Conservation (phyloP, 2,797 vertebrate genomes). For the Darevskia mixta region DNA sequence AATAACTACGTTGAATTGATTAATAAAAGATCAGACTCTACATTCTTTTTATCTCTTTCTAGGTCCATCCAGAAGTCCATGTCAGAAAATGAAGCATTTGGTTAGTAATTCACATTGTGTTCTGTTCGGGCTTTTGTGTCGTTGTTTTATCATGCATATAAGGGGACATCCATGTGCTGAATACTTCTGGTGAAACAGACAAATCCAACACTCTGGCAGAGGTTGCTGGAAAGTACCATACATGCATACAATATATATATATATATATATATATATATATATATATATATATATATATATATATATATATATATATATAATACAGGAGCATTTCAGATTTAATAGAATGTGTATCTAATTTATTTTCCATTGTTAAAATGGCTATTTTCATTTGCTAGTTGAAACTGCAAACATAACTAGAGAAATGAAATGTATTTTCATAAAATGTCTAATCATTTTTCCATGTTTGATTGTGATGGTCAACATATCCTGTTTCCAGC, state of each 20-base stretch:
- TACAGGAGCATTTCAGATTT: background rate
- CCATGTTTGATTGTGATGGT: background rate
- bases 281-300: too few relatives aligned
- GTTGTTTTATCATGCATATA: background rate
- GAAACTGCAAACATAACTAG: background rate
- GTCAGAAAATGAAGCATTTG: constrained; percentile 82
- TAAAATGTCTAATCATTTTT: background rate
- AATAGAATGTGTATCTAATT: background rate
- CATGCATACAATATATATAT: too few relatives aligned
- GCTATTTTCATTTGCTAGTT: background rate
- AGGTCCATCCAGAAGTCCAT: constrained; percentile 81
- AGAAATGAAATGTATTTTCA: background rate
- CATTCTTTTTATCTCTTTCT: constrained; percentile 77
- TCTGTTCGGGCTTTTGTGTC: constrained; percentile 52
- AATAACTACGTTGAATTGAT: constrained; percentile 58
- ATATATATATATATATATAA: too few relatives aligned
- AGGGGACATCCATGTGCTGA: background rate
- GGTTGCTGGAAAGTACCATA: background rate
- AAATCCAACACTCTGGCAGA: background rate
- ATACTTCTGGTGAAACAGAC: background rate
- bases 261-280: too few relatives aligned
- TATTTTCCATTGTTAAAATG: constrained; percentile 1
- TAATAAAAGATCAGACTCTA: constrained; percentile 60
- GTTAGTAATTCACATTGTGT: constrained; percentile 76
- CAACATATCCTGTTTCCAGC: constrained; percentile 5